Evolutionary conservation across 2,113 vertebrate genomes (phyloP), one percentile per base, ranked within the genome.

Genomic region (Petromus typicus): DNA sequence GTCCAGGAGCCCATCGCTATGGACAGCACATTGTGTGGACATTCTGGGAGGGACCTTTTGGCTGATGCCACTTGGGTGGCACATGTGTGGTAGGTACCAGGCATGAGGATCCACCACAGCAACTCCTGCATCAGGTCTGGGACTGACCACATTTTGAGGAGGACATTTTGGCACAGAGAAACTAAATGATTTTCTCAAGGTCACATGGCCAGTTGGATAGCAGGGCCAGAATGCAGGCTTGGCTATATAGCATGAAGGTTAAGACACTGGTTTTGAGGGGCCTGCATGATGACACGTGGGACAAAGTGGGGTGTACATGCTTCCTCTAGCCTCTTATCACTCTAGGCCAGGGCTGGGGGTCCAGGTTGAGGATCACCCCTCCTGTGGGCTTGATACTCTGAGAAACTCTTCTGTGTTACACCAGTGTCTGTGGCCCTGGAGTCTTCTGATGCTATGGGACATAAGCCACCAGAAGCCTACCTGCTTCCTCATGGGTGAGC

Each of bases 71-170:
- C 4, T 32, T 54, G 18, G 18, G 23, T 5, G 18, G 73, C 43
- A 10, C 10, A 17, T 18, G 23, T 10, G n/a, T 10, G 3, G n/a
- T 9, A 3, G 14, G 18, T 12, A 5, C 40, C 40, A 16, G 61
- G 32, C 2, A 8, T 20, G n/a, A 51, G 16, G 22, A 9, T 4
- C 25, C 7, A 30, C 30, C 37, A 32, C 71, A 2, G 2, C 69
- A 6, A 57, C 37, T 25, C 43, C 0, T 0, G 5, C 1, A 1
- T n/a, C 48, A 20, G 34, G 45, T 40, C 43, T 83, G 0, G 6
- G 56, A 59, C 61, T 30, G 73, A 43, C 25, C n/a, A 75, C 34
- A 57, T 40, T 76, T 81, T 78, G n/a, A 18, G 5, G 32, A 85
- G 80, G 54, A 43, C 1, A 45, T 67, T 61, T 87, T 18, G 18